A percentile compares a stretch with the other conserved stretches of the same genome.
Evolutionary conservation across 2,797 vertebrate genomes (phyloP).

Genomic region (Enteromius unitaeniatus): DNA sequence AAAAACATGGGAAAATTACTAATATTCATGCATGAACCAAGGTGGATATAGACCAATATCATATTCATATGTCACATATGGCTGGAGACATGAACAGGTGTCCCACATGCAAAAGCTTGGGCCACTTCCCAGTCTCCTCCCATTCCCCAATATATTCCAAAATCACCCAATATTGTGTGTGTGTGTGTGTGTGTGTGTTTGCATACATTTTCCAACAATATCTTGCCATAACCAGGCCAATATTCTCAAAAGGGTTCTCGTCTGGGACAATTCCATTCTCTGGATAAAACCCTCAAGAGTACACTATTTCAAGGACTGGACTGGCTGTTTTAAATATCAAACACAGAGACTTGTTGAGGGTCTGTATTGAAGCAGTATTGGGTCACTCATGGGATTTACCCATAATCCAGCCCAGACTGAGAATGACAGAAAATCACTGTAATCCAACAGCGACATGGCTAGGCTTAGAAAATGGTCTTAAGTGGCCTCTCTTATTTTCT

Average conservation of each 20-base stretch:
- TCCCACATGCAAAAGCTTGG: neutral
- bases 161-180: neutral
- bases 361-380: slow-evolving; percentile 47
- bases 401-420: slow-evolving; percentile 55
- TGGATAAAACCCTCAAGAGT: slow-evolving; percentile 15
- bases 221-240: slow-evolving; percentile 22
- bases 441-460: slow-evolving; percentile 54
- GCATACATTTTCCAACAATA: neutral
- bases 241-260: neutral
- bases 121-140: neutral
- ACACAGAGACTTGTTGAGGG: slow-evolving; percentile 35
- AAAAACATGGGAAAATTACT: neutral
- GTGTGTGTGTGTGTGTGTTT: too few relatives aligned
- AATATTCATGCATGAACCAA: neutral
- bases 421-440: slow-evolving; percentile 60
- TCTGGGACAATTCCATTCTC: slow-evolving; percentile 17
- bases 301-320: slow-evolving; percentile 10
- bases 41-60: neutral
- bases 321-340: slow-evolving; percentile 48
- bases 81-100: neutral
- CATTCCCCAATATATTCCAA: neutral
- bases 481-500: slow-evolving; percentile 21
- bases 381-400: slow-evolving; percentile 54
- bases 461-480: slow-evolving; percentile 46
- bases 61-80: neutral